phyloP scores from a whole-genome alignment of 2,113 vertebrate species.

The Piprites chloris region DNA sequence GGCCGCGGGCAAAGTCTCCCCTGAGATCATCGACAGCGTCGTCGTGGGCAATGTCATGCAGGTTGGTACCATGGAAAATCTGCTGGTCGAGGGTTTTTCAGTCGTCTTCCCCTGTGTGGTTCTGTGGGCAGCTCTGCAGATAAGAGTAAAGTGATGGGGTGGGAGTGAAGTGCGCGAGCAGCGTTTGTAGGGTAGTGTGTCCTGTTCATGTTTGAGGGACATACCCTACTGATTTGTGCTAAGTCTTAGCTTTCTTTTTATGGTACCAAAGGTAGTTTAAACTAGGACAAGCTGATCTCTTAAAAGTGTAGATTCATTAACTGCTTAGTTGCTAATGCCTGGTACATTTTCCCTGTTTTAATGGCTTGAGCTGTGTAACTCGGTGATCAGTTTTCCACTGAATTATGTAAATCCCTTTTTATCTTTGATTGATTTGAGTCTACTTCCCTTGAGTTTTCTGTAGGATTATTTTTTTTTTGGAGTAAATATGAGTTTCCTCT shows the following conservation, averaged over 20 bases:
- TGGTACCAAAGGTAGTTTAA: neutral
- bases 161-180: neutral
- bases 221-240: neutral
- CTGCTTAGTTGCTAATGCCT: neutral
- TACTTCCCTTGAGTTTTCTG: neutral
- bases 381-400: neutral
- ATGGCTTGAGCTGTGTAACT: rapidly evolving
- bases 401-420: neutral
- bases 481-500: neutral
- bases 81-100: neutral
- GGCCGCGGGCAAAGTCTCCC: slow-evolving; percentile 81
- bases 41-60: slow-evolving; percentile 90
- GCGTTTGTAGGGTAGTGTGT: neutral
- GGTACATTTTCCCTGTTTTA: rapidly evolving
- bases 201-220: neutral
- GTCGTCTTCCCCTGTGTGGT: neutral
- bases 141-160: neutral
- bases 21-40: slow-evolving; percentile 88
- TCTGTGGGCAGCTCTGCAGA: neutral
- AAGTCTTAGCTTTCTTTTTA: neutral
- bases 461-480: neutral
- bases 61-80: slow-evolving; percentile 67
- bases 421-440: neutral
- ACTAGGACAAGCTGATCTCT: neutral
- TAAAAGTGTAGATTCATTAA: neutral